Evolutionary conservation across 2,113 vertebrate genomes (phyloP), one percentile per base, ranked within the genome.

Genomic region (Rhagologus leucostigma): DNA sequence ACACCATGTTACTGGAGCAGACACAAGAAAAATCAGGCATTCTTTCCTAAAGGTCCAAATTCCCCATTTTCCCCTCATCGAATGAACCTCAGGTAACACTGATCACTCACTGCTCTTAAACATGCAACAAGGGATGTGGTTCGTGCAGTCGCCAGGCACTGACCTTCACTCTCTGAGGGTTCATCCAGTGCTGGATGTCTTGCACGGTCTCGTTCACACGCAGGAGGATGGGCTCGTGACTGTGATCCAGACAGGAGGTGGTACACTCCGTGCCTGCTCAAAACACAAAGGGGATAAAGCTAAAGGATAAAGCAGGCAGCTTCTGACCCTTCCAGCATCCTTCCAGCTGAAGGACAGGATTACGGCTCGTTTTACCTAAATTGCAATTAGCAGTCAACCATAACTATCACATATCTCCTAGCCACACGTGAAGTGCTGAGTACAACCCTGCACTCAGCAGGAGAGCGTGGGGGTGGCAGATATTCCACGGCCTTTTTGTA

Each of bases 141-240:
- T 30, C 0, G 15, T 29, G 76, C 74, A 52, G 59, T 6, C 0
- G 0, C 4, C 75, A 68, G 44, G 60, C 92, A 98, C 98, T 97
- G 87, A 99, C 99, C 99, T 99, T 98, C 91, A 99, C 98, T 97
- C 99, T 99, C 16, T 98, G 97, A 13, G 99, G 99, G 96, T 99
- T 99, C 98, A 99, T 98, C 99, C 99, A 99, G 97, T 99, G 98
- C 89, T 99, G 98, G n/a, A 99, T 98, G 88, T 97, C 98, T 24
- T 98, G 98, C 19, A 98, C 95, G 0, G 98, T 99, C 98, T 99
- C 98, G 4, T 99, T 99, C 82, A 96, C 76, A 1, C 98, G 99
- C 95, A 99, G 98, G 92, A 99, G 98, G 95, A 99, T 98, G 93
- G 99, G 98, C 78, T 99, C 99, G 7, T 98, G 99, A 97, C 98